Base-by-base conservation (phyloP, 2,888 invertebrate species). In the Pseudeuparius sepicola region DNA sequence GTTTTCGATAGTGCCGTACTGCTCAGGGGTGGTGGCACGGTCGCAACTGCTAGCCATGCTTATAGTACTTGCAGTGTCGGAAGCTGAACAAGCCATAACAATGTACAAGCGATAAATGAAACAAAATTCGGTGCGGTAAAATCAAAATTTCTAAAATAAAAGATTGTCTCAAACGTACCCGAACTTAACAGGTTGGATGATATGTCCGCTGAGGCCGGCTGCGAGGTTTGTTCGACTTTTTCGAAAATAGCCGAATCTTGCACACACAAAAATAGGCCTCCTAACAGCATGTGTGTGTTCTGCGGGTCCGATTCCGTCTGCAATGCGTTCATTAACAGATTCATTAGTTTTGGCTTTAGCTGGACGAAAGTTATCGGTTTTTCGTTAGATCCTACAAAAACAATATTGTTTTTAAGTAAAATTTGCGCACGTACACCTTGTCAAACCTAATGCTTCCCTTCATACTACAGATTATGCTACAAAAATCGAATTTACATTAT, bases 231-330 rank as follows among this genome's bases (percentile, higher is more conserved):
- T 51, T 84, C 75, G 27, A 72, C 68, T 55, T 77, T 78, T 61
- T 87, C 86, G 53, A 74, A 78, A 26, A 75, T 69, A 1, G 85
- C 80, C 5, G 83, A 75, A 59, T 87, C 86, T 59, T 84, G 82
- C 3, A 87, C 83, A 46, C 79, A 75, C 31, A 85, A 63, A 53
- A 85, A 66, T 26, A 87, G 64, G 4, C 84, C 85, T 28, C 86
- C 86, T 20, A 92, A 64, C 18, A 90, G 63, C 79, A 89, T 84
- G 55, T 90, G 89, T 3, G 87, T 82, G 60, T 92, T 92, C 46
- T 76, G 73, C 1, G 87, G 74, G 64, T 92, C 90, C 0, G 74
- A 73, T 62, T 92, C 90, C 27, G 81, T 80, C 64, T 84, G 79
- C 13, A 92, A 64, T 2, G 88, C 84, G 56, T 79, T 82, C 60